Evolutionary conservation across 2,888 invertebrate genomes (phyloP).

Genomic region (Andrena bucephala): DNA sequence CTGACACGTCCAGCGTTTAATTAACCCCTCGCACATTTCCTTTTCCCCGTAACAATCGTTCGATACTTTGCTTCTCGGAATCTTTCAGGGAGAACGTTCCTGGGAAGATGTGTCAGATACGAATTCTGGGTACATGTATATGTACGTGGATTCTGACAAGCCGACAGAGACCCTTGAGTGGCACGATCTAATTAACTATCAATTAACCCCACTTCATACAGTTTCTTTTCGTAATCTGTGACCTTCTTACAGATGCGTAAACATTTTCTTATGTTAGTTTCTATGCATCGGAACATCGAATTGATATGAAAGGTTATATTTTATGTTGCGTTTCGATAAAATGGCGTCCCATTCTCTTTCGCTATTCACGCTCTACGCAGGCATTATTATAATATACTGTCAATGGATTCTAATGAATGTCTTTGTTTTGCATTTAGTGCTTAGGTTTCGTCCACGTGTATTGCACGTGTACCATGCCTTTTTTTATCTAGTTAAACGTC

Average conservation of each 20-base stretch:
- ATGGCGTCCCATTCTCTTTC: slow-evolving; percentile 24
- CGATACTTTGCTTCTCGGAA: neutral
- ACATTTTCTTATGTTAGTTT: neutral
- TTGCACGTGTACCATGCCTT: neutral
- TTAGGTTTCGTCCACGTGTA: neutral
- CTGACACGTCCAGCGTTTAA: neutral
- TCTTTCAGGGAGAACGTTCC: neutral
- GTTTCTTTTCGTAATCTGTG: neutral
- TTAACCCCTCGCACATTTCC: neutral
- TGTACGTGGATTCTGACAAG: slow-evolving; percentile 49
- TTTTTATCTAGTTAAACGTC: neutral
- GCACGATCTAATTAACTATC: neutral
- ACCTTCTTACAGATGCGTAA: neutral
- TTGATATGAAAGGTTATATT: slow-evolving; percentile 40
- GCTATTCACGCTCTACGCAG: neutral
- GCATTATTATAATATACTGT: slow-evolving; percentile 3
- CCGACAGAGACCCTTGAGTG: slow-evolving; percentile 13
- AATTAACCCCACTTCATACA: neutral
- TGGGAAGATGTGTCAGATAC: neutral
- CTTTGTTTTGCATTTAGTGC: neutral
- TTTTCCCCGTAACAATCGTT: neutral
- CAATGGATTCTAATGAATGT: slow-evolving; percentile 28
- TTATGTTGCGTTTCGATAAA: slow-evolving; percentile 14
- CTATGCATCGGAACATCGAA: neutral
- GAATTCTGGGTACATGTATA: slow-evolving; percentile 14